These are phyloP conservation scores for Coturnix japonica DNA, from an alignment of 2,113 vertebrate genomes.

Conservation along the genomic window DNA sequence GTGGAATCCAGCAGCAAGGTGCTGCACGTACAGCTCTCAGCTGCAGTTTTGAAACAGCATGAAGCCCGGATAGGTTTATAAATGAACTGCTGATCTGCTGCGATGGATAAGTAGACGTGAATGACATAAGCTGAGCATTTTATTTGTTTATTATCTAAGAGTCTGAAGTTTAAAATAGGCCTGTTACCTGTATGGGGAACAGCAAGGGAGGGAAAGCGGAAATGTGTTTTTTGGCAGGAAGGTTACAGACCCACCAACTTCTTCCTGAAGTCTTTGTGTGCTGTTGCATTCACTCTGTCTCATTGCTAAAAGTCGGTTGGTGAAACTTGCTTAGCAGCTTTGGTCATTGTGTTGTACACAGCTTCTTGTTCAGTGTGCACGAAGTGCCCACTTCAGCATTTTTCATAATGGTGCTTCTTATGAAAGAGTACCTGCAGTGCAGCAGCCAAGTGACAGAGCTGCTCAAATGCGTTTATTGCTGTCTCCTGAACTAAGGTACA, in stretches of 20 bases:
- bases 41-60: conserved; percentile 33
- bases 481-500: neutral
- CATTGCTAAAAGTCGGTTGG: accelerated
- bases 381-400: neutral
- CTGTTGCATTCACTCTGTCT: neutral
- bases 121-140: neutral
- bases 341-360: neutral
- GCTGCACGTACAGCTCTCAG: neutral
- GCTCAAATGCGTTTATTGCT: neutral
- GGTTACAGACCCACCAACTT: neutral
- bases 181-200: neutral
- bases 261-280: neutral
- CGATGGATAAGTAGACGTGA: neutral
- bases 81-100: conserved; percentile 16
- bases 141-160: neutral
- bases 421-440: neutral
- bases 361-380: neutral
- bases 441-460: neutral
- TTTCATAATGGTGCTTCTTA: neutral
- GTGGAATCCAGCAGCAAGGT: neutral
- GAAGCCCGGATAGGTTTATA: conserved; percentile 15
- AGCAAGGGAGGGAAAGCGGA: neutral
- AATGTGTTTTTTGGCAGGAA: accelerated
- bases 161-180: neutral
- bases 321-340: neutral